Percentiles rank a stretch among this genome's conserved stretches.
Conservation (phyloP, 2,113 vertebrate species). For the Amphiprion ocellaris region DNA sequence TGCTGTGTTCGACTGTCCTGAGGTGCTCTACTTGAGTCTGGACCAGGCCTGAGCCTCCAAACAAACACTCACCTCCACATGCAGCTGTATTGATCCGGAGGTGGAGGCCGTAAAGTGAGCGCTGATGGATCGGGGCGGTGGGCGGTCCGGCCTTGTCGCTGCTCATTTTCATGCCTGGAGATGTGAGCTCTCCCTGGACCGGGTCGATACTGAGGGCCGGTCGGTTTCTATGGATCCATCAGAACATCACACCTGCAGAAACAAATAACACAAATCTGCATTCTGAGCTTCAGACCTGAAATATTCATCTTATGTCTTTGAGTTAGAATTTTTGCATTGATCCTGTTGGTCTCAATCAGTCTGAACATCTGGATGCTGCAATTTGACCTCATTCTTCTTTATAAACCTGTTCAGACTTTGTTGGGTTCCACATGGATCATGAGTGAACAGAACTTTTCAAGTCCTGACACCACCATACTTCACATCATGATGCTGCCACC, state of each 20-base stretch:
- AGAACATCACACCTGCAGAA: constrained; percentile 8
- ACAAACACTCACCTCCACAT: constrained; percentile 31
- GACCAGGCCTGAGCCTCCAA: constrained; percentile 31
- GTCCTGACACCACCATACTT: too few species aligned
- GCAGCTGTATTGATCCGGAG: constrained; percentile 58
- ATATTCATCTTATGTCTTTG: not conserved
- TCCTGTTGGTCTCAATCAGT: too few species aligned
- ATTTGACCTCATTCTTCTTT: too few species aligned
- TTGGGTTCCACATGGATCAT: too few species aligned
- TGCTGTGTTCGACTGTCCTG: constrained; percentile 50
- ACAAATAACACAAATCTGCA: not conserved
- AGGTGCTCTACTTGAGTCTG: constrained; percentile 48
- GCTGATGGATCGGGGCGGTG: constrained; percentile 64
- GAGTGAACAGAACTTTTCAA: too few species aligned
- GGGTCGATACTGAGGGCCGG: constrained; percentile 34
- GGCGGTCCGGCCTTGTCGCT: constrained; percentile 54
- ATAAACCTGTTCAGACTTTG: too few species aligned
- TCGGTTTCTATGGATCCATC: constrained; percentile 15
- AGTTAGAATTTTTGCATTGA: too few species aligned
- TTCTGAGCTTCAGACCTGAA: not conserved
- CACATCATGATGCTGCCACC: too few species aligned
- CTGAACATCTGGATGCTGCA: too few species aligned
- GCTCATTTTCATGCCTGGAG: constrained; percentile 45
- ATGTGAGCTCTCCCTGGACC: constrained; percentile 12
- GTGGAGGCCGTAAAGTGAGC: constrained; percentile 56